Conservation (phyloP, 2,113 vertebrate genomes). For the Neoarius graeffei region DNA sequence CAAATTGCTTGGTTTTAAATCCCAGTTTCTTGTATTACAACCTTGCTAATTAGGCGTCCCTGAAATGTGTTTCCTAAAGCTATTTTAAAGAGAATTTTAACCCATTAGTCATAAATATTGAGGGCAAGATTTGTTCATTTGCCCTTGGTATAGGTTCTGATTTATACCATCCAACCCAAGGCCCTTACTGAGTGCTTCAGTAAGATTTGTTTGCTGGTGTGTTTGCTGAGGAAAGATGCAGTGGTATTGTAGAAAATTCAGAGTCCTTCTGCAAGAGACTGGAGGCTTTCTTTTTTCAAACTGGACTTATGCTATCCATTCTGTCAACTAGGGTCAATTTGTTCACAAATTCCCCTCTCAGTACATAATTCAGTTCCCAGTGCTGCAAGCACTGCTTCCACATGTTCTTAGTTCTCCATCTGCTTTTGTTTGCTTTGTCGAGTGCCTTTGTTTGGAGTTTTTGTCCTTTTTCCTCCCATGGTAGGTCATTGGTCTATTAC, state of each 20-base stretch:
- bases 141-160: conserved; percentile 18
- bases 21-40: not conserved
- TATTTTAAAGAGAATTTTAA: conserved; percentile 26
- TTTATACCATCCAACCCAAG: not conserved
- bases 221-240: conserved; percentile 20
- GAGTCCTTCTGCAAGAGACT: not conserved
- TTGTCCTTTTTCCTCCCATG: not conserved
- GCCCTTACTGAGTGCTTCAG: conserved; percentile 23
- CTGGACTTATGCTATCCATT: not conserved
- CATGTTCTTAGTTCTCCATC: not conserved
- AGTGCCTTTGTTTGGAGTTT: not conserved
- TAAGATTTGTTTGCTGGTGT: not conserved
- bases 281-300: not conserved
- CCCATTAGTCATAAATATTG: conserved; percentile 48
- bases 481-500: not conserved
- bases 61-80: not conserved
- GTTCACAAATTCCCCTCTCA: not conserved
- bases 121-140: conserved; percentile 31
- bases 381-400: not conserved
- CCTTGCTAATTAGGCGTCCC: not conserved
- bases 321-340: not conserved
- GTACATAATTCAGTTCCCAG: not conserved
- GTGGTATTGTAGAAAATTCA: not conserved
- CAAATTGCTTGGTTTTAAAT: conserved; percentile 31
- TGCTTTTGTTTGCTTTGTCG: not conserved